phyloP scores from a whole-genome alignment of 2,113 vertebrate species.

The Ictalurus furcatus region DNA sequence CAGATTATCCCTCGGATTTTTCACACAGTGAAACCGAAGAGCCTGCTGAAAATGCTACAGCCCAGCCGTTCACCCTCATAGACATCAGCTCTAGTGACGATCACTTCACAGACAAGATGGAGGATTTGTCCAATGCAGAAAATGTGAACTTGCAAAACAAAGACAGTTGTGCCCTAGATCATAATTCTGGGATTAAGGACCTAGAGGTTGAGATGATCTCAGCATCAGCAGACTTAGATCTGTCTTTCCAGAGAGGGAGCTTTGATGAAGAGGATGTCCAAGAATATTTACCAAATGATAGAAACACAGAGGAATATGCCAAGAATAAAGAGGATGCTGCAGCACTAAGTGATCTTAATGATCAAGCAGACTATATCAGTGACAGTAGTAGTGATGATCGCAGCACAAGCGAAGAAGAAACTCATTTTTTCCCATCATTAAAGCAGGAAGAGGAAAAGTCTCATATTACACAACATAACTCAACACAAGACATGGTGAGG shows the following conservation, averaged over 20 bases:
- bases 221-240: slow-evolving; percentile 18
- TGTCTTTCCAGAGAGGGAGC: neutral
- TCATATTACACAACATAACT: slow-evolving; percentile 14
- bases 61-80: neutral
- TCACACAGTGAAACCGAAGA: slow-evolving; percentile 64
- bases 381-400: slow-evolving; percentile 58
- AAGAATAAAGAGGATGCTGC: neutral
- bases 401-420: slow-evolving; percentile 24
- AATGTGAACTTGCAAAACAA: neutral
- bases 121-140: neutral
- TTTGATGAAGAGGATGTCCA: neutral
- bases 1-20: slow-evolving; percentile 72
- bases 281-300: slow-evolving; percentile 7
- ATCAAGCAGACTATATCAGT: slow-evolving; percentile 40
- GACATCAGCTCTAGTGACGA: neutral
- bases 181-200: neutral
- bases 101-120: neutral
- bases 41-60: slow-evolving; percentile 28
- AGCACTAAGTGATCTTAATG: slow-evolving; percentile 14
- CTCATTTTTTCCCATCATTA: neutral
- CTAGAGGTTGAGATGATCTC: neutral
- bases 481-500: neutral
- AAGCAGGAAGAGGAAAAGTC: neutral
- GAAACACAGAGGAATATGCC: neutral
- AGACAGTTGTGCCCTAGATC: neutral